Conservation (phyloP, 2,888 invertebrate genomes). For the Orthosia cruda region DNA sequence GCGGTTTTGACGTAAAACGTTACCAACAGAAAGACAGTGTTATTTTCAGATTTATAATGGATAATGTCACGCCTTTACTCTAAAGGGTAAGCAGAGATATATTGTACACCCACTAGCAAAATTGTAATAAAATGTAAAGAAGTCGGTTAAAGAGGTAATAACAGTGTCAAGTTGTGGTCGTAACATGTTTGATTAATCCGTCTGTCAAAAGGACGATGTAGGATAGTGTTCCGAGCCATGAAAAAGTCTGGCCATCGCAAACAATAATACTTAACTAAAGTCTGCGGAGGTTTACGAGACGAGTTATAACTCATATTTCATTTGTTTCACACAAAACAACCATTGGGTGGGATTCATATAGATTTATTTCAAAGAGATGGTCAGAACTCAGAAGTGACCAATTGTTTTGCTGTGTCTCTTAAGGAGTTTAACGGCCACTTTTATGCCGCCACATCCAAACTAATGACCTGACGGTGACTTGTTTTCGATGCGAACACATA, state of each 20-base stretch:
- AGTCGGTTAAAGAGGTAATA: conserved; percentile 45
- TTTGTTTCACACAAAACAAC: conserved; percentile 44
- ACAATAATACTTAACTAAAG: conserved; percentile 54
- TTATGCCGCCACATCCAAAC: no score
- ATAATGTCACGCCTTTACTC: not conserved
- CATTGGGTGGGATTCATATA: no score
- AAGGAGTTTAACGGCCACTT: no score
- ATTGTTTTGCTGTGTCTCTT: not conserved
- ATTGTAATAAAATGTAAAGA: conserved; percentile 46
- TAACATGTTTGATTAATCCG: conserved; percentile 64
- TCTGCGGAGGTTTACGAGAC: conserved; percentile 44
- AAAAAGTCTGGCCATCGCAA: conserved; percentile 48
- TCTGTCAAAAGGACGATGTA: conserved; percentile 41
- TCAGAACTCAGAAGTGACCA: not conserved
- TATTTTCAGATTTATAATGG: no score
- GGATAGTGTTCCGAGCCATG: conserved; percentile 38
- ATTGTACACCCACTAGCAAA: not conserved
- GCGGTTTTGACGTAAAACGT: no score
- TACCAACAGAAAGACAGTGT: no score
- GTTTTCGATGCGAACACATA: no score
- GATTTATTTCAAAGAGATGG: not conserved
- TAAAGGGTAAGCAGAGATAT: not conserved
- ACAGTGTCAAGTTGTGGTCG: conserved; percentile 32
- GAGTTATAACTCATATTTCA: conserved; percentile 31
- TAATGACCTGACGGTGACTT: no score